phyloP scores from a whole-genome alignment of 2,888 invertebrate genomes.

The Helleia helle region DNA sequence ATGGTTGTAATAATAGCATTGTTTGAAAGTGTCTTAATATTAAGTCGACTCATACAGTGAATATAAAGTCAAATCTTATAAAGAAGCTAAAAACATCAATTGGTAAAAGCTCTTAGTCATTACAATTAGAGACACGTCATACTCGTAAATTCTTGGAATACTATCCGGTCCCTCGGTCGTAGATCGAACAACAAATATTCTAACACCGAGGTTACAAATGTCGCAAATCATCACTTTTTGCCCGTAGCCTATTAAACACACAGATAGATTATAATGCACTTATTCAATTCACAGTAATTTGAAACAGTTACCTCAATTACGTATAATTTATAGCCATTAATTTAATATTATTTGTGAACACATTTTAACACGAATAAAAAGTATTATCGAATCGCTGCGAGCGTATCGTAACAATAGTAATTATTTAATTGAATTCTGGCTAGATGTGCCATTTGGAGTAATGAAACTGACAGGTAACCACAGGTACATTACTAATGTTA shows the following conservation, averaged over 20 bases:
- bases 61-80: too few relatives aligned
- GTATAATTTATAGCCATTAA: slow-evolving; percentile 33
- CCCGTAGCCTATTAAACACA: slow-evolving; percentile 12
- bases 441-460: background rate
- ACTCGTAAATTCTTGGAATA: too few relatives aligned
- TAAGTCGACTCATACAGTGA: too few relatives aligned
- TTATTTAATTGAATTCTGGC: slow-evolving; percentile 51
- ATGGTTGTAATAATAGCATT: too few relatives aligned
- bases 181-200: background rate
- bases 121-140: too few relatives aligned
- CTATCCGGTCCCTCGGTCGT: too few relatives aligned
- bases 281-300: slow-evolving; percentile 33
- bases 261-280: slow-evolving; percentile 24
- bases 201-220: slow-evolving; percentile 11
- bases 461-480: slow-evolving; percentile 1
- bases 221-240: slow-evolving; percentile 16
- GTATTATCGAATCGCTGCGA: slow-evolving; percentile 40
- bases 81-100: too few relatives aligned
- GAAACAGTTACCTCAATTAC: slow-evolving; percentile 32
- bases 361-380: slow-evolving; percentile 34
- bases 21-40: too few relatives aligned
- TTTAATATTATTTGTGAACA: slow-evolving; percentile 33
- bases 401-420: slow-evolving; percentile 47
- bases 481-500: background rate
- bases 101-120: too few relatives aligned